Base-by-base conservation (phyloP, 53 echinoderm and acorn worm genomes). In the Henricia sp. region DNA sequence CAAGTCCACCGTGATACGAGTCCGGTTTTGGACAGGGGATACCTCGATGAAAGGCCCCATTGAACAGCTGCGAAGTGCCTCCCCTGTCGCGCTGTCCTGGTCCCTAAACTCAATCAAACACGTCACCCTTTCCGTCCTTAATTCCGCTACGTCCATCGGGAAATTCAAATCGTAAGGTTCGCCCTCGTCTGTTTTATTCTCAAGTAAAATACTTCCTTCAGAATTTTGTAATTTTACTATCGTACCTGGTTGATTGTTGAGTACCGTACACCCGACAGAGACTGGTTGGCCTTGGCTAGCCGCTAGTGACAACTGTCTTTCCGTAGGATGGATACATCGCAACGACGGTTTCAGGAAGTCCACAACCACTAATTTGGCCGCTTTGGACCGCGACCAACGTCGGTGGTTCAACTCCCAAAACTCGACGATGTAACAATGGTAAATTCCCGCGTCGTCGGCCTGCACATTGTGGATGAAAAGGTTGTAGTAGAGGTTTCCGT, bases 361-460 rank as follows among this genome's bases (percentile, higher is more conserved):
- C 20, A 85, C 72, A 33, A 91, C 88, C 24, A 80, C 71, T 25
- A 91, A 43, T 6, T 48, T 77, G 1, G 91, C 91, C 53, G 86
- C 40, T 21, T 46, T 40, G 2, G 91, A 91, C 41, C 86, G 63
- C 51, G 77, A 63, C 88, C 84, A 88, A 12, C 91, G 70, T 40
- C 91, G 69, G 20, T 73, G 67, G 78, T 91, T 91, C 76, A 85
- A 55, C 71, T 92, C 88, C 46, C 92, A 80, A 60, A 92, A 92
- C 63, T 91, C 92, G 67, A 92, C 85, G 33, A 88, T 85, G 58
- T 88, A 88, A 42, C 92, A 92, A 37, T 78, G 59, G 59, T 92
- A 84, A 27, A 85, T 66, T 6, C 92, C 92, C 25, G 72, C 88
- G 66, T 92, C 92, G 4, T 56, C 72, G 0, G 75, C 53, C 23